Evolutionary conservation across 2,888 invertebrate species (phyloP), one percentile per base, ranked within the genome.

Genomic region (Panopea generosa): DNA sequence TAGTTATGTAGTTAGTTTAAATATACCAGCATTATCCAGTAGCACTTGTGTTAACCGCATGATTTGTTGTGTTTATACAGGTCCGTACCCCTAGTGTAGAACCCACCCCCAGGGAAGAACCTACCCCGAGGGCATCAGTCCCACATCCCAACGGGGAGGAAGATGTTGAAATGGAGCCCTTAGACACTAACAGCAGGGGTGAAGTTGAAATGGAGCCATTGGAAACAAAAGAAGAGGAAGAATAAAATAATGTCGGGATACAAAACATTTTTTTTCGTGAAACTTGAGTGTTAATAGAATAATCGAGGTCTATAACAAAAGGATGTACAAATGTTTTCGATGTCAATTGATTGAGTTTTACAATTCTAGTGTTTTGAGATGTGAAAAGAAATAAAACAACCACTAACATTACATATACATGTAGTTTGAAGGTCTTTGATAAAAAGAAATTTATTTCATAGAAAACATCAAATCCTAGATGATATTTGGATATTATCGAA

Each of bases 131-230:
- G 22, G 18, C 45, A 45, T 29, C 53, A 24, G 29, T n/a, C 45
- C 57, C 66, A 33, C 22, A 66, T 4, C 56, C 47, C 2, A 33
- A 11, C 11, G 33, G 33, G 33, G 33, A 33, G 33, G n/a, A n/a
- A n/a, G 33, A 60, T 20, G 27, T 60, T 16, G 60, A 47, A 18
- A 53, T 53, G 53, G 53, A 53, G 27, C 53, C 53, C 2, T 7
- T 53, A 4, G 53, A 53, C 9, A 53, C 9, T 27, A 9, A 29
- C 20, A n/a, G 24, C 18, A 14, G 24, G 27, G 72, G 61, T 26
- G 66, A 66, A n/a, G 43, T 66, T 0, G 72, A 72, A 26, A 72
- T 61, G 66, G 61, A 72, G 26, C 43, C 71, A 16, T 16, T 72
- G n/a, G 38, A 57, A n/a, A 20, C 20, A 14, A 29, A 33, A 4